Conservation (phyloP, 2,888 invertebrate species). For the Phytoseiulus persimilis region DNA sequence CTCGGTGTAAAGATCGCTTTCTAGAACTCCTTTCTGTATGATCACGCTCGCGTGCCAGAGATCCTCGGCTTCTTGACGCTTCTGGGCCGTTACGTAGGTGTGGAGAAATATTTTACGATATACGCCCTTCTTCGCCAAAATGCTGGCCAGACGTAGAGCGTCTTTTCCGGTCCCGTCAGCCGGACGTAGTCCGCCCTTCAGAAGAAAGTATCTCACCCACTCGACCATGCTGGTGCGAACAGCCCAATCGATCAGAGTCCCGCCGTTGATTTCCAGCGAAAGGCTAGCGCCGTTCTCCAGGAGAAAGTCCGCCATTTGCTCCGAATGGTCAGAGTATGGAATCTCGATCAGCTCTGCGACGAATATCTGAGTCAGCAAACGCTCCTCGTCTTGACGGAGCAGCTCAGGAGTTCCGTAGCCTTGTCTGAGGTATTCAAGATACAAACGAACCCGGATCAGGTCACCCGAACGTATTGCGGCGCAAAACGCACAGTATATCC, state of each 20-base stretch:
- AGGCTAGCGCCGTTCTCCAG: slow-evolving; percentile 6
- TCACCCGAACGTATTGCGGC: not conserved
- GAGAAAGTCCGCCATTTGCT: not conserved
- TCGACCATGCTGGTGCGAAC: slow-evolving; percentile 5
- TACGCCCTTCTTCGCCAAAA: not conserved
- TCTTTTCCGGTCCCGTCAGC: not conserved
- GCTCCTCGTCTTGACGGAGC: not conserved
- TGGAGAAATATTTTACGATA: not conserved
- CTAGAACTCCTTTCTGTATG: not conserved
- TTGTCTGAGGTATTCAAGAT: not conserved
- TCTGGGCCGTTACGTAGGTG: not conserved
- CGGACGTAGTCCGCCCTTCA: not conserved
- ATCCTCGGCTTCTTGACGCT: not conserved
- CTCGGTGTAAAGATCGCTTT: not conserved
- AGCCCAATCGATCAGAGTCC: slow-evolving; percentile 10
- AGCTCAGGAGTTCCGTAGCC: not conserved
- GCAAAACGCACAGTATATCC: not conserved
- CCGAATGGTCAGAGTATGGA: not conserved
- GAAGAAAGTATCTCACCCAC: slow-evolving; percentile 6
- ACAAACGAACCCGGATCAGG: slow-evolving; percentile 1
- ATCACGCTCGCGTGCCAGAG: not conserved
- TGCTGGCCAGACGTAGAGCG: not conserved
- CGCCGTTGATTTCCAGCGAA: not conserved
- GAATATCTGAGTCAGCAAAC: not conserved
- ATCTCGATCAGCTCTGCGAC: not conserved